These are phyloP conservation scores for Saccopteryx leptura DNA, from an alignment of 2,113 vertebrate genomes.

Conservation along the genomic window DNA sequence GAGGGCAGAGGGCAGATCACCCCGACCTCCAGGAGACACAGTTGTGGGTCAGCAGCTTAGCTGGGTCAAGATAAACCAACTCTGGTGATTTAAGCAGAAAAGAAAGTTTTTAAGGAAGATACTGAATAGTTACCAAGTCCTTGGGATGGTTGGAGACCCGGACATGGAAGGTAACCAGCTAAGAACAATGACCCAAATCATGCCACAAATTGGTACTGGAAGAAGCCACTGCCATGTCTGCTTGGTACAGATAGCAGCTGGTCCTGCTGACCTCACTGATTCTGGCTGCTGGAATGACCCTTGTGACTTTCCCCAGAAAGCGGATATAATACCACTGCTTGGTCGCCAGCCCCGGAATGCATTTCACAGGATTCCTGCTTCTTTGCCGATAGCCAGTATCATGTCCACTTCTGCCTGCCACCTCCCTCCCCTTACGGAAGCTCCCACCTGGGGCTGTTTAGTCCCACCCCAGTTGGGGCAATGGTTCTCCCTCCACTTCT, in stretches of 20 bases:
- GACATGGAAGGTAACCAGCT: neutral
- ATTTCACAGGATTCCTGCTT: neutral
- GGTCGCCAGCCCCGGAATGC: neutral
- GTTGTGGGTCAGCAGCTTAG: neutral
- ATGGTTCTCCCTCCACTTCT: accelerated
- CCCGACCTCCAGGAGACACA: neutral
- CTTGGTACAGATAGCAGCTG: neutral
- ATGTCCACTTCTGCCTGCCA: neutral
- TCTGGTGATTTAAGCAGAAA: neutral
- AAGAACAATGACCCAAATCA: neutral
- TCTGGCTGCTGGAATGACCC: neutral
- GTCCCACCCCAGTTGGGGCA: neutral
- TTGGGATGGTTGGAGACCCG: neutral
- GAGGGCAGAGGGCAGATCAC: neutral
- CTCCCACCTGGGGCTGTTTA: neutral
- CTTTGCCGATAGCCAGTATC: neutral
- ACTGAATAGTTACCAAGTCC: neutral
- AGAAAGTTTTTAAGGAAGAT: neutral
- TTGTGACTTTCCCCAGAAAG: neutral
- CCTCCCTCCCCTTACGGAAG: neutral
- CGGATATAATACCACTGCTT: accelerated
- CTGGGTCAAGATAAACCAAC: neutral
- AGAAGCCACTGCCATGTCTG: neutral
- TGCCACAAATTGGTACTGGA: no score
- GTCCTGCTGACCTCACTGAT: neutral